Conservation (phyloP, 2,113 vertebrate species). For the Cichladusa arquata region DNA sequence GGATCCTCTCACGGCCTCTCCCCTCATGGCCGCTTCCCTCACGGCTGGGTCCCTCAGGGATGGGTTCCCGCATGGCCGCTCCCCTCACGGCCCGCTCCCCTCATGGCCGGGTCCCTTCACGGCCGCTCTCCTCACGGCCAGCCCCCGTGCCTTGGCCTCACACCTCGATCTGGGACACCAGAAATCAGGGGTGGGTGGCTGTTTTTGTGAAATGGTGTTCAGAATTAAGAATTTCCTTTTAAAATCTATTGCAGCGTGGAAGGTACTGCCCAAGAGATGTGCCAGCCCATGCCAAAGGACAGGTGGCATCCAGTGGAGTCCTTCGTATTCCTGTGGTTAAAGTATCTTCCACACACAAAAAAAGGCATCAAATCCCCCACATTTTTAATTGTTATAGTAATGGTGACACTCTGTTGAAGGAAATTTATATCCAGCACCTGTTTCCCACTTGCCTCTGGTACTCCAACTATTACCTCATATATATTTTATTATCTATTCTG, state of each 20-base stretch:
- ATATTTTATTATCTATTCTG: neutral
- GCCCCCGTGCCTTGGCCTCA: neutral
- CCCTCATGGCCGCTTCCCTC: neutral
- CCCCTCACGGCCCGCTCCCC: neutral
- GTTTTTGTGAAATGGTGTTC: neutral
- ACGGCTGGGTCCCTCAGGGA: neutral
- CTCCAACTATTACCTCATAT: neutral
- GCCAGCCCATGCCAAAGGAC: neutral
- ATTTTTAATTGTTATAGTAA: neutral
- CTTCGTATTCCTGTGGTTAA: rapidly evolving
- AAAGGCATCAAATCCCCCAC: neutral
- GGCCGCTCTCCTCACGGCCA: too few species aligned
- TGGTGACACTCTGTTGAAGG: neutral
- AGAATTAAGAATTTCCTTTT: neutral
- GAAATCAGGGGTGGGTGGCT: rapidly evolving
- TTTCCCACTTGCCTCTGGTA: neutral
- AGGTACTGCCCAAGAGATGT: rapidly evolving
- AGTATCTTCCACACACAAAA: neutral
- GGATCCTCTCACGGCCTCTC: neutral
- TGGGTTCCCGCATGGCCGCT: neutral
- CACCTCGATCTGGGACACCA: rapidly evolving
- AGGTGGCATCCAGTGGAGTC: neutral
- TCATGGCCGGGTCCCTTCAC: neutral
- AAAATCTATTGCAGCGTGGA: neutral
- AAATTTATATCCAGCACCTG: neutral